phyloP scores from a whole-genome alignment of 1,140 invertebrate genomes.

The Drosophila takahashii region DNA sequence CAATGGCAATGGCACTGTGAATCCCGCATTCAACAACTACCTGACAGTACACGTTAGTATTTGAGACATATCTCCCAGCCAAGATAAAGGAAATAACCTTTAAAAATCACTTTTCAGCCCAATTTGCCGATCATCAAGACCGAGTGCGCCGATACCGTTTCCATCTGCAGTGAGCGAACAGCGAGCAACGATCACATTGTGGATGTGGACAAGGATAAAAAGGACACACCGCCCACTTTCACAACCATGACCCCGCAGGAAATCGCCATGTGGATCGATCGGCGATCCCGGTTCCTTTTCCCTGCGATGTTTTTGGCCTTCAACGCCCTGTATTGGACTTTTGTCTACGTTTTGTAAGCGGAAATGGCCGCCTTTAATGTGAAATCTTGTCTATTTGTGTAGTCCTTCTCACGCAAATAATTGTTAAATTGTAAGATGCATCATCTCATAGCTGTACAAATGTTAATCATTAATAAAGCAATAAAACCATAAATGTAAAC shows the following conservation, averaged over 20 bases:
- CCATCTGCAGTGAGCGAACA: conserved; percentile 65
- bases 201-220: conserved; percentile 72
- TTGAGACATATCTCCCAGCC: background rate
- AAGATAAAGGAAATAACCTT: rapidly evolving
- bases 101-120: conserved; percentile 18
- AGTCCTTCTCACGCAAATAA: conserved; percentile 51
- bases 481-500: background rate
- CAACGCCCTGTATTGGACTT: conserved; percentile 94
- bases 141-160: conserved; percentile 71
- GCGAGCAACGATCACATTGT: conserved; percentile 70
- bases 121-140: conserved; percentile 80
- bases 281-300: conserved; percentile 90
- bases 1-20: conserved; percentile 73
- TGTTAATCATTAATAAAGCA: conserved; percentile 38
- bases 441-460: conserved; percentile 60
- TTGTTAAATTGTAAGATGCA: conserved; percentile 51
- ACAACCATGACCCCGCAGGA: conserved; percentile 95
- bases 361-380: conserved; percentile 46
- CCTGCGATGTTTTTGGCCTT: conserved; percentile 92
- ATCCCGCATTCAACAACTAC: conserved; percentile 87
- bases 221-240: conserved; percentile 72
- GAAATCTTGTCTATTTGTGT: conserved; percentile 64
- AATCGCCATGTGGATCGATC: conserved; percentile 93
- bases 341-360: conserved; percentile 86
- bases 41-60: conserved; percentile 86